Base-by-base conservation (phyloP, 2,113 vertebrate genomes). In the Heloderma charlesbogerti region DNA sequence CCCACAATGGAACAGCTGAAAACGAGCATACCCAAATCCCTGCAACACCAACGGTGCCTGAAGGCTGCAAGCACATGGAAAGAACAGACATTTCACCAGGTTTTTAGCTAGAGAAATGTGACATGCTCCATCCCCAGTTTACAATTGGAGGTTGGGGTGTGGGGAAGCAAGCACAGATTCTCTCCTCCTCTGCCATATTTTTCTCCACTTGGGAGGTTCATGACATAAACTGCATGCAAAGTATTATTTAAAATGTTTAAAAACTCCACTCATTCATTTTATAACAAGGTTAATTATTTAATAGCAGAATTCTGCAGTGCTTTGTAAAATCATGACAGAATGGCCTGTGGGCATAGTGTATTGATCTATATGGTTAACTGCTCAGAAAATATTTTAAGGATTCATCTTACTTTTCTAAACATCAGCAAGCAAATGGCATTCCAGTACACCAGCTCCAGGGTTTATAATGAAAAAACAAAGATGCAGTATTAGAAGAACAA, bases 401-500 rank as follows among this genome's bases (percentile, higher is more conserved):
- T 87, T 91, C 88, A 92, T 34, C 69, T 88, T 54, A 91, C 37
- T 34, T 90, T 80, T 27, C 31, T 86, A 92, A 48, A 88, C 78
- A 92, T 91, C 79, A 93, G 71, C 1, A 90, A 66, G n/a, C 34
- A 93, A 89, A 72, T 54, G 87, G n/a, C 18, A 93, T n/a, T 34
- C 18, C 22, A 48, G 18, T 48, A 25, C 66, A n/a, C 31, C 40
- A 84, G 15, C 40, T 89, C 34, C 25, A 54, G 15, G n/a, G 83
- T 18, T 75, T 57, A 88, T 22, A 60, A 74, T 27, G 18, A 89
- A 84, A 92, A 54, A 15, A 25, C 34, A 60, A 60, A 54, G 94
- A 3, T 1, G 1, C 15, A 86, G 27, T 71, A 22, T 57, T 86
- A 79, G 29, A 83, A 48, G 9, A 78, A 31, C 45, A n/a, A 37